Percentiles rank a stretch among this genome's conserved stretches.
phyloP scores from a whole-genome alignment of 2,797 vertebrate species.

The Setipinna tenuifilis region DNA sequence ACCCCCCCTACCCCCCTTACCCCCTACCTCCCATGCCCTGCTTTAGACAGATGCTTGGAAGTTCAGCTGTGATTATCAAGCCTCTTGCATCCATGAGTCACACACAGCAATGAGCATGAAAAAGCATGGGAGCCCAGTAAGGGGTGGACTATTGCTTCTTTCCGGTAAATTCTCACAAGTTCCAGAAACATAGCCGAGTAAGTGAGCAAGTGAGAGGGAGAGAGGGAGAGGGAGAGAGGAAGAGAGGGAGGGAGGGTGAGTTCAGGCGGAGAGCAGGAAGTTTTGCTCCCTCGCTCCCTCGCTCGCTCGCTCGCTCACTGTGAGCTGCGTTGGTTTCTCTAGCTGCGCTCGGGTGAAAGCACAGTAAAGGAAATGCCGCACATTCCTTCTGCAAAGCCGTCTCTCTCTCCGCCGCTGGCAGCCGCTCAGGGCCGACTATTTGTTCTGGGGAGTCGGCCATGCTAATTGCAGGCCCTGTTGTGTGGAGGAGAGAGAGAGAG shows the following conservation, averaged over 20 bases:
- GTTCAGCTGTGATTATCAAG: neutral
- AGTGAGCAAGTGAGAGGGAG: neutral
- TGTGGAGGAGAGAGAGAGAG: constrained; percentile 43
- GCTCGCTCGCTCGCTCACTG: too few species aligned
- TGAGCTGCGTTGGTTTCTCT: constrained; percentile 51
- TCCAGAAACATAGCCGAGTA: constrained; percentile 15
- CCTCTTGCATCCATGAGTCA: neutral
- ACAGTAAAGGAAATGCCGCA: constrained; percentile 84
- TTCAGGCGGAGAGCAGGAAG: constrained; percentile 47
- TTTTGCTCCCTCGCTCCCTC: constrained; percentile 58
- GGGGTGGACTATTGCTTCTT: neutral
- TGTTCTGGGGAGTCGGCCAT: constrained; percentile 66
- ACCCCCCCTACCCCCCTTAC: too few species aligned
- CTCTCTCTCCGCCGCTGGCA: constrained; percentile 77
- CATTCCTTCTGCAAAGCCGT: constrained; percentile 79
- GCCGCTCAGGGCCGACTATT: constrained; percentile 67
- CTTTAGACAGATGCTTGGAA: constrained; percentile 13
- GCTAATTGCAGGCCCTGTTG: constrained; percentile 59
- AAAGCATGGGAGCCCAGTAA: neutral
- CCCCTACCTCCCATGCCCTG: neutral
- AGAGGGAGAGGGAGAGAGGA: neutral
- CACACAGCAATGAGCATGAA: neutral
- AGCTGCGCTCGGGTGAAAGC: constrained; percentile 61
- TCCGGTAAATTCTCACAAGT: constrained; percentile 20
- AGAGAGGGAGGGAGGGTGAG: neutral